Percentiles rank a stretch among this genome's conserved stretches.
Evolutionary conservation across 23 tunicate genomes (phyloP).

Genomic region (Oikopleura vanhoeffeni): DNA sequence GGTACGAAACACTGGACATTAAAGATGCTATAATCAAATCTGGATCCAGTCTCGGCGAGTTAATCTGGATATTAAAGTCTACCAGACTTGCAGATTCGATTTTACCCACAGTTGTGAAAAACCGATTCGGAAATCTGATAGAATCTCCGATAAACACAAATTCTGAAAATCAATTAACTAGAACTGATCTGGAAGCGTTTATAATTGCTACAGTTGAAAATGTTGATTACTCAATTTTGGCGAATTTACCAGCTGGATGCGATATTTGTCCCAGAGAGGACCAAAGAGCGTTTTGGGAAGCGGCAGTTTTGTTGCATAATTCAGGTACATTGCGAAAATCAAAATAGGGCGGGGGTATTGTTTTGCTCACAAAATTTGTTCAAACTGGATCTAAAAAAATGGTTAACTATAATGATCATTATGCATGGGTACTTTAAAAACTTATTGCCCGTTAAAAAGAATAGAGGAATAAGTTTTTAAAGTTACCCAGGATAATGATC

Average conservation of each 20-base stretch:
- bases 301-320: background rate
- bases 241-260: background rate
- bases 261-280: background rate
- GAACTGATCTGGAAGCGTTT: background rate
- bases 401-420: too few relatives aligned
- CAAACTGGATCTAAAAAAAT: too few relatives aligned
- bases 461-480: too few relatives aligned
- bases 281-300: background rate
- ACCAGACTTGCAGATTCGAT: background rate
- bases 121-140: background rate
- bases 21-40: background rate
- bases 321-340: too few relatives aligned
- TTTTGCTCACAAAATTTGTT: too few relatives aligned
- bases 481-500: too few relatives aligned
- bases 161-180: background rate
- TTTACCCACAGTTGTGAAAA: background rate
- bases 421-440: too few relatives aligned
- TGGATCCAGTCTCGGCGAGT: background rate
- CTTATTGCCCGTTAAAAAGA: too few relatives aligned
- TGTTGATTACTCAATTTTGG: background rate
- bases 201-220: background rate
- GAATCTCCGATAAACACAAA: background rate
- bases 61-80: background rate
- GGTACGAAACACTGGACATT: background rate
- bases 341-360: too few relatives aligned